Percentiles rank a stretch among this genome's conserved stretches.
Conservation (phyloP, 2,113 vertebrate genomes). For the Aegithalos caudatus region DNA sequence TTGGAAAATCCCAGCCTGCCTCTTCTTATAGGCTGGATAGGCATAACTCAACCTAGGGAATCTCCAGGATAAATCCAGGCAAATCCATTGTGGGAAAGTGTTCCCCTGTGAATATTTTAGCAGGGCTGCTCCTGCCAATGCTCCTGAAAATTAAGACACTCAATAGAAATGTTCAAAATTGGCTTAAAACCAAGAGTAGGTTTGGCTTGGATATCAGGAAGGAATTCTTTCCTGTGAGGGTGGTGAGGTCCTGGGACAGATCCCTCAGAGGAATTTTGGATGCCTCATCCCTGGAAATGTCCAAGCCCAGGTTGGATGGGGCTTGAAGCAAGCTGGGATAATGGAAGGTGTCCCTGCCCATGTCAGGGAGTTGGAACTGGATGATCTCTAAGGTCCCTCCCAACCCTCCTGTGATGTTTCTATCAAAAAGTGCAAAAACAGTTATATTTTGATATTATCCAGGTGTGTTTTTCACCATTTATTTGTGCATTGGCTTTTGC, state of each 20-base stretch:
- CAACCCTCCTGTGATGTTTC: background rate
- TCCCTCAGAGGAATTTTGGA: background rate
- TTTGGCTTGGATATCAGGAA: background rate
- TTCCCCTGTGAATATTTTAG: background rate
- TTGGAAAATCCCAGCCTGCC: background rate
- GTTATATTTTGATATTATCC: too few relatives aligned
- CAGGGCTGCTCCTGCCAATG: background rate
- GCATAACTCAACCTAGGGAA: background rate
- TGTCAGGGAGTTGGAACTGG: rapidly evolving
- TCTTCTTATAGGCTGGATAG: background rate
- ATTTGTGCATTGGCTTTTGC: background rate
- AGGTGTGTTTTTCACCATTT: background rate
- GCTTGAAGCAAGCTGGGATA: background rate
- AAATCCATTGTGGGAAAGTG: background rate
- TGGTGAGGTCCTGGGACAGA: background rate
- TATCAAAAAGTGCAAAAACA: too few relatives aligned
- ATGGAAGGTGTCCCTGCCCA: background rate
- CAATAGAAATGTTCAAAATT: background rate
- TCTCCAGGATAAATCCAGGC: background rate
- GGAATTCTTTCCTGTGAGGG: background rate
- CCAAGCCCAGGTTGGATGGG: rapidly evolving
- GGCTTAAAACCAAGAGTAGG: background rate
- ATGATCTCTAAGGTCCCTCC: background rate
- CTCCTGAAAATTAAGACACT: background rate
- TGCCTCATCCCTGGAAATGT: background rate